These are phyloP conservation scores for Halcyon malimbica DNA, from an alignment of 2,113 vertebrate genomes.

Conservation along the genomic window DNA sequence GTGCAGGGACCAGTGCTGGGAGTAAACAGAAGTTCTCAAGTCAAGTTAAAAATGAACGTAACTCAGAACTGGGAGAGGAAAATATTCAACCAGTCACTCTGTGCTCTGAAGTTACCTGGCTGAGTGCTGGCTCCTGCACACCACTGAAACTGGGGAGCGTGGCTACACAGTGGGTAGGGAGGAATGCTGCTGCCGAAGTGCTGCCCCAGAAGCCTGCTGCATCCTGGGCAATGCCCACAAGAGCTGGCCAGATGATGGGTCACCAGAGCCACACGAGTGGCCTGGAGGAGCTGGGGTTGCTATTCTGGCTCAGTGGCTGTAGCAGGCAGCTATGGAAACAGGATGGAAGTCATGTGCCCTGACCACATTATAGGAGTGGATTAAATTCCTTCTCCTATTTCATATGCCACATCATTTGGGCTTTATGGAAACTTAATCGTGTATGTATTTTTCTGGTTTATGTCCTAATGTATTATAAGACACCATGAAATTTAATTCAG, in stretches of 20 bases:
- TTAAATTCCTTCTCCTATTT: slow-evolving; percentile 61
- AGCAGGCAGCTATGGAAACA: slow-evolving; percentile 25
- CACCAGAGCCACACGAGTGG: neutral
- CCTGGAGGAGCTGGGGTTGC: neutral
- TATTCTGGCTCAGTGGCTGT: neutral
- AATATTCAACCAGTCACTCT: neutral
- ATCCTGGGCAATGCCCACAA: rapidly evolving
- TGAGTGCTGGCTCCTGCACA: rapidly evolving
- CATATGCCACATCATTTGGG: slow-evolving; percentile 33
- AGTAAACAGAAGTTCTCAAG: rapidly evolving
- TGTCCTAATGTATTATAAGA: slow-evolving; percentile 24
- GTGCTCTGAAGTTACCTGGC: neutral
- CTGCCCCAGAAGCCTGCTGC: neutral
- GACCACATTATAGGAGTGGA: slow-evolving; percentile 41
- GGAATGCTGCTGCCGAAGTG: neutral
- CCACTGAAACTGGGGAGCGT: rapidly evolving
- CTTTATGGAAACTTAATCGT: slow-evolving; percentile 56
- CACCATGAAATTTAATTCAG: slow-evolving; percentile 43
- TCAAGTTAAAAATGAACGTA: neutral
- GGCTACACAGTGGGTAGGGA: neutral
- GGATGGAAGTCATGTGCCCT: slow-evolving; percentile 49
- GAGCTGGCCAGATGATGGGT: neutral
- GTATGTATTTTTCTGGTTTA: slow-evolving; percentile 56
- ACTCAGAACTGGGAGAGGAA: neutral
- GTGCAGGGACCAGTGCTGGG: neutral